Percentiles rank a stretch among this genome's conserved stretches.
Evolutionary conservation across 2,113 vertebrate species (phyloP).

Genomic region (Myiozetetes cayanensis): DNA sequence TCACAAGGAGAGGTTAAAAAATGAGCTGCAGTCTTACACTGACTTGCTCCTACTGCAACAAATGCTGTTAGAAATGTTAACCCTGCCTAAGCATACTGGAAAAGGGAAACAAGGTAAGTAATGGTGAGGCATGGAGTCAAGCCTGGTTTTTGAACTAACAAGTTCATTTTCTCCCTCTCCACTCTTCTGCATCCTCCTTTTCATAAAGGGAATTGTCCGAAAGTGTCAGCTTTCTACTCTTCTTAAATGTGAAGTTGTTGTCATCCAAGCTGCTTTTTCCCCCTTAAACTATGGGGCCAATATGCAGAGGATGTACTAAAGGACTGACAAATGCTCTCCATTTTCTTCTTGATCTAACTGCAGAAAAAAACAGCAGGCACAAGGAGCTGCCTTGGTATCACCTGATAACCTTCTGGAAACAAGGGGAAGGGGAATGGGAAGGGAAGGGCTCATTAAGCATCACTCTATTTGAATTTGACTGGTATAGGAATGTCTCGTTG

Average conservation of each 20-base stretch:
- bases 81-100: background rate
- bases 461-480: background rate
- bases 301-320: background rate
- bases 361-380: background rate
- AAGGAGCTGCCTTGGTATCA: background rate
- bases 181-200: background rate
- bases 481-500: background rate
- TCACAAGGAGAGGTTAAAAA: background rate
- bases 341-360: background rate
- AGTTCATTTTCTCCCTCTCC: background rate
- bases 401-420: background rate
- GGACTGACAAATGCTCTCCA: background rate
- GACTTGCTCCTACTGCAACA: background rate
- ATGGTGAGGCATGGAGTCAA: background rate
- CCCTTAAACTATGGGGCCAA: background rate
- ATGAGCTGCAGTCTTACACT: background rate
- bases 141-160: background rate
- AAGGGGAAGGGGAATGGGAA: background rate
- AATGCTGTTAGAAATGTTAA: background rate
- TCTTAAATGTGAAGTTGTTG: background rate
- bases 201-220: background rate
- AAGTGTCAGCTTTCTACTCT: background rate
- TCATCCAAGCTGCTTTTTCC: background rate
- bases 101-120: background rate
- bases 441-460: background rate